phyloP scores from a whole-genome alignment of 2,113 vertebrate genomes.

The Phylloscopus whistleri region DNA sequence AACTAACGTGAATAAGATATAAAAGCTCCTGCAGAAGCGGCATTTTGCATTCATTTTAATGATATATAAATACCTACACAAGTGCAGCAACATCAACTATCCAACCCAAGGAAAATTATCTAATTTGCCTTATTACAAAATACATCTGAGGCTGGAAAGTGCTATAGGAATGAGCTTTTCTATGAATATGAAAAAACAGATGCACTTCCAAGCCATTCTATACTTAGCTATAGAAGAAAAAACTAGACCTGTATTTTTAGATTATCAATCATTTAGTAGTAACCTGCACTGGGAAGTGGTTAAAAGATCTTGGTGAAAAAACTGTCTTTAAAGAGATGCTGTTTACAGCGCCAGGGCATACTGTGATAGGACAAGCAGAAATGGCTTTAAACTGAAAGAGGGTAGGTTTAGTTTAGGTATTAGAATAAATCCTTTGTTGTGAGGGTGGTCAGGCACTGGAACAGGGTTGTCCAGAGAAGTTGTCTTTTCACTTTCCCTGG shows the following conservation, averaged over 20 bases:
- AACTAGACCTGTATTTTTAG: not conserved
- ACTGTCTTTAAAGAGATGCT: not conserved
- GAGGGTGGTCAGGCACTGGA: not conserved
- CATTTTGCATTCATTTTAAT: not conserved
- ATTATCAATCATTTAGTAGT: not conserved
- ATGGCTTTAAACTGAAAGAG: not conserved
- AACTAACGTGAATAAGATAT: not conserved
- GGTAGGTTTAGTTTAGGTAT: not conserved
- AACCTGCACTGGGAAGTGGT: not conserved
- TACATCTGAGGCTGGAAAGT: not conserved
- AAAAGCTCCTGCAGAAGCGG: not conserved
- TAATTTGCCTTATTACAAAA: not conserved
- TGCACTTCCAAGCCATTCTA: accelerated
- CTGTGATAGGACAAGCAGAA: not conserved
- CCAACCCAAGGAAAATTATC: not conserved
- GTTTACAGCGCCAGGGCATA: not conserved
- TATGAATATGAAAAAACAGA: not conserved
- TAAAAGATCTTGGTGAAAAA: not conserved
- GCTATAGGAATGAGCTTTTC: not conserved
- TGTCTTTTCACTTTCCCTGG: not conserved
- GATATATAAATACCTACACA: not conserved
- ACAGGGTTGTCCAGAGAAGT: not conserved
- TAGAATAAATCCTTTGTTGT: not conserved
- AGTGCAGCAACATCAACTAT: not conserved
- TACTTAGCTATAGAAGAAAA: not conserved